Evolutionary conservation across 2,888 invertebrate genomes (phyloP), one percentile per base, ranked within the genome.

Genomic region (Adineta ricciae): DNA sequence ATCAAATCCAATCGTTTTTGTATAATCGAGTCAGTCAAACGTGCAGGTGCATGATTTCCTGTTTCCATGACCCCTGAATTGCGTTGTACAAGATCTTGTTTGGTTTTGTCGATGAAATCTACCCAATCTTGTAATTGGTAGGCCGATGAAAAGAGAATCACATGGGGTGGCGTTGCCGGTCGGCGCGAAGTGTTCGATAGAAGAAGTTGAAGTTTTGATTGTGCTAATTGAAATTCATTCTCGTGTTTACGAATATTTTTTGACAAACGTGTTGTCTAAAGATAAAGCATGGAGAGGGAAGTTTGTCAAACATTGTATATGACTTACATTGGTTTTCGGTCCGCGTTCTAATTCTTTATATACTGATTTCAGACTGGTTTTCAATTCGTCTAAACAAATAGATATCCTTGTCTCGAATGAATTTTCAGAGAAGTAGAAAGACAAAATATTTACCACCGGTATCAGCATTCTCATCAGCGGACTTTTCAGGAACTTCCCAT

Each of bases 41-140:
- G 64, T 32, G 16, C 32, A 14, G 38, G 5, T 46, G 5, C 41
- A 38, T 41, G 14, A n/a, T 41, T 78, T 11, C 24, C 7, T n/a
- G 24, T 3, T 2, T 24, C 24, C 41, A 78, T 24, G 9, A 11
- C 1, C 11, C 24, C n/a, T 41, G 78, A 41, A 41, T 24, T 41
- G 41, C 78, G 78, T 41, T 78, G 78, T 7, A 78, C 24, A n/a
- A 78, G 24, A 2, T 78, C 78, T 41, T 78, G 38, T 78, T 78
- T 78, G 11, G 78, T 41, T 78, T 41, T 78, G 41, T 78, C 78
- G 41, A 78, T 78, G 11, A 41, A n/a, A 78, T 78, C 78, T 4
- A 78, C 24, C 78, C 78, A 78, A 41, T 78, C 78, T 41, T 78
- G 78, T n/a, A 24, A n/a, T 78, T 78, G 78, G 41, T 78, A 78